phyloP scores from a whole-genome alignment of 2,888 invertebrate species.

The Lycocerus yunnanus region DNA sequence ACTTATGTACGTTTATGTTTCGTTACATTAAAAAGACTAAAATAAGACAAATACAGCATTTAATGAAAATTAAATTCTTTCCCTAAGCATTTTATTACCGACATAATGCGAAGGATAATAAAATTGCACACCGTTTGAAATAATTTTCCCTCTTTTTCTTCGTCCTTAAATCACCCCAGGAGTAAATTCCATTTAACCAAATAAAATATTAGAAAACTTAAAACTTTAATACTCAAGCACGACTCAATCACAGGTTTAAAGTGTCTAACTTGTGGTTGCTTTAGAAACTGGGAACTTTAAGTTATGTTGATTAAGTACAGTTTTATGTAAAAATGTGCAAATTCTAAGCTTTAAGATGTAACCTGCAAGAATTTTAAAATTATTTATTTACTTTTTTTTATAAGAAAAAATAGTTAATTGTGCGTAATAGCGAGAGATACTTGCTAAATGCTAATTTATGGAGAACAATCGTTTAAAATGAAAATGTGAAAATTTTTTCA shows the following conservation, averaged over 20 bases:
- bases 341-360: not conserved
- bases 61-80: not conserved
- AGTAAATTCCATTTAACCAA: not conserved
- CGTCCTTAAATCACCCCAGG: not conserved
- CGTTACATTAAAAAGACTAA: not conserved
- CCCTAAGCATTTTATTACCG: not conserved
- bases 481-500: not conserved
- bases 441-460: not conserved
- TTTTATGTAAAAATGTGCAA: not conserved
- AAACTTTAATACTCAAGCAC: not conserved
- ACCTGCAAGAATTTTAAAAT: not conserved
- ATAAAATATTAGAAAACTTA: not conserved
- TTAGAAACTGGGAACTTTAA: not conserved
- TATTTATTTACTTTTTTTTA: not conserved
- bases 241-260: not conserved
- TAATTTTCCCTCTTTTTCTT: not conserved
- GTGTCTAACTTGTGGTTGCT: not conserved
- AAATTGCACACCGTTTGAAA: not conserved
- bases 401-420: not conserved
- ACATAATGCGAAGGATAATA: not conserved
- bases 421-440: not conserved
- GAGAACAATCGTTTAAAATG: not conserved
- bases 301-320: not conserved
- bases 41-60: not conserved
- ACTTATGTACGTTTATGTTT: not conserved